phyloP scores from a whole-genome alignment of 1,140 invertebrate species.

The Rhopalosiphum maidis region DNA sequence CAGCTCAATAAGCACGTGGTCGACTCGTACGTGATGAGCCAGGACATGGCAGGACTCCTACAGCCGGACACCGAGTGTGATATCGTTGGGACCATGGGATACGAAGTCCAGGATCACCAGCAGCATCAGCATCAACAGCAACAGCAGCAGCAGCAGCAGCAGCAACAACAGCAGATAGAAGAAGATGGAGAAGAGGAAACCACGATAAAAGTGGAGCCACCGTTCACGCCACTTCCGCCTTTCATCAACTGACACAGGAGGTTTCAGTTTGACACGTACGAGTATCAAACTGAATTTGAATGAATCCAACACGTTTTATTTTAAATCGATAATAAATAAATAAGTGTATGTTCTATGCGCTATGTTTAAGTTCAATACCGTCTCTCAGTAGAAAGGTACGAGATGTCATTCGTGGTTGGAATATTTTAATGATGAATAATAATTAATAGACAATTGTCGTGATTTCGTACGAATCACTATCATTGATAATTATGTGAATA shows the following conservation, averaged over 20 bases:
- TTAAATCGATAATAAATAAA: neutral
- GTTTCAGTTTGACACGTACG: constrained; percentile 57
- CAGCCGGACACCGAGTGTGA: constrained; percentile 68
- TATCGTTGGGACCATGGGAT: constrained; percentile 63
- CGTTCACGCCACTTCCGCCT: constrained; percentile 75
- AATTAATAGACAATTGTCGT: neutral
- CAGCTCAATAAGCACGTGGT: constrained; percentile 58
- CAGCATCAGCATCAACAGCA: constrained; percentile 60
- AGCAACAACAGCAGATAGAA: constrained; percentile 65
- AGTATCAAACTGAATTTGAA: constrained; percentile 57
- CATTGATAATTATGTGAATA: neutral
- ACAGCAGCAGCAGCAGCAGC: constrained; percentile 67
- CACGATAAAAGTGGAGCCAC: constrained; percentile 67
- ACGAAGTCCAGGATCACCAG: constrained; percentile 66
- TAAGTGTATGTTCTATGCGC: neutral
- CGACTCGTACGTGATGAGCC: constrained; percentile 66
- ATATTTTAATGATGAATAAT: neutral
- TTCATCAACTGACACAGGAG: constrained; percentile 72
- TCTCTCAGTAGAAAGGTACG: too few relatives aligned
- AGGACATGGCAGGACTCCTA: constrained; percentile 72
- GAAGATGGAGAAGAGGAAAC: constrained; percentile 70
- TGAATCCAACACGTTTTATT: neutral
- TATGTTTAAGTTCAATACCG: too few relatives aligned
- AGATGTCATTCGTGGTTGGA: too few relatives aligned
- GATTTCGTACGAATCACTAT: neutral